These are phyloP conservation scores for Mustelus asterias DNA, from an alignment of 2,113 vertebrate genomes.

Conservation along the genomic window DNA sequence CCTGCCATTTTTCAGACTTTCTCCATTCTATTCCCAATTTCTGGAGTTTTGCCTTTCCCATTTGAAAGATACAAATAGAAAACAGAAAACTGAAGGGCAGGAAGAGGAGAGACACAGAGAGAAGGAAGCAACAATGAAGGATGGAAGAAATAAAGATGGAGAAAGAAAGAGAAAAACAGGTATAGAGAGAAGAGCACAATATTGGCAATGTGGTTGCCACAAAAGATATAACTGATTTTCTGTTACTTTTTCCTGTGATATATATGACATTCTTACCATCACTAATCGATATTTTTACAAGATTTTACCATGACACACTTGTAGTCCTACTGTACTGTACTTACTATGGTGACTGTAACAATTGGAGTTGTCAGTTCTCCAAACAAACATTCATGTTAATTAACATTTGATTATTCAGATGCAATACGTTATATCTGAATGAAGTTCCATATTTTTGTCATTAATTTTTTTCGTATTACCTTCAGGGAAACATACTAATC, in stretches of 20 bases:
- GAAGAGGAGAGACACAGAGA: neutral
- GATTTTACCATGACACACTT: neutral
- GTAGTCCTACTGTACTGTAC: neutral
- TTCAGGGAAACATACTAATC: neutral
- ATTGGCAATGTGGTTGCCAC: neutral
- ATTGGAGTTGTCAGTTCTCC: no score
- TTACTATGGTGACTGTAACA: no score
- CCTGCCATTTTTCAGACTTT: neutral
- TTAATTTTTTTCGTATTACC: neutral
- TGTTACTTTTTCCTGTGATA: neutral
- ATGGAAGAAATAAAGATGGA: neutral
- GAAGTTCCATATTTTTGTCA: neutral
- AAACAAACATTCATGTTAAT: no score
- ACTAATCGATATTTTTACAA: neutral
- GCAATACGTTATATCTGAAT: no score
- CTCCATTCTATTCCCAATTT: neutral
- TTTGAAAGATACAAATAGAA: neutral
- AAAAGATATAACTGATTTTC: neutral
- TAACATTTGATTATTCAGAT: no score
- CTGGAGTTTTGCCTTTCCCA: neutral
- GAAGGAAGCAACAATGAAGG: neutral
- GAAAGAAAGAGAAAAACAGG: neutral
- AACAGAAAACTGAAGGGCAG: neutral
- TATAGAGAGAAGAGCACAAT: neutral
- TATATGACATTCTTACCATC: neutral